A percentile compares a stretch with the other conserved stretches of the same genome.
Evolutionary conservation across 1,140 invertebrate species (phyloP).

Genomic region (Trachymyrmex septentrionalis): DNA sequence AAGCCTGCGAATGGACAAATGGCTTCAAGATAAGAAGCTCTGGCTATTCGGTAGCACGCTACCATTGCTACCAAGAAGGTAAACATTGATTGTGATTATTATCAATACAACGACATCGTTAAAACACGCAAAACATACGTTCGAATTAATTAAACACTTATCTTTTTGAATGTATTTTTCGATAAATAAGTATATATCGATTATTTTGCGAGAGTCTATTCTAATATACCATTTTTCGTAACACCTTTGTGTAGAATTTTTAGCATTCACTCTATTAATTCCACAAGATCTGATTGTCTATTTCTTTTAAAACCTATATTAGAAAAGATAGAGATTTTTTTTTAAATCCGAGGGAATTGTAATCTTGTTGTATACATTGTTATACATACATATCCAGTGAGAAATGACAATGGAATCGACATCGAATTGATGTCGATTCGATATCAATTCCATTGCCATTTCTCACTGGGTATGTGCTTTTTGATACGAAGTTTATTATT

Average conservation of each 20-base stretch:
- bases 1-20: slow-evolving; percentile 92
- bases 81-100: slow-evolving; percentile 49
- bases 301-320: not conserved
- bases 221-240: not conserved
- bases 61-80: slow-evolving; percentile 93
- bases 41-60: slow-evolving; percentile 95
- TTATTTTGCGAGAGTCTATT: not conserved
- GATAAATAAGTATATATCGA: not conserved
- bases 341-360: not conserved
- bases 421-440: no score
- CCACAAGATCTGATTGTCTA: not conserved
- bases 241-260: not conserved
- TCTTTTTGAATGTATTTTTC: not conserved
- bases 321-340: not conserved
- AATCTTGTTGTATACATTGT: not conserved
- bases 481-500: not conserved
- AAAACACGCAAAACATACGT: not conserved
- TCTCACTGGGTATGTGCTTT: no score
- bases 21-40: slow-evolving; percentile 94
- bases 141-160: not conserved
- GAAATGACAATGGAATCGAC: no score
- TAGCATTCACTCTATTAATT: not conserved
- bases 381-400: no score
- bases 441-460: no score
- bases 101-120: not conserved